These are phyloP conservation scores for Malurus leucopterus DNA, from an alignment of 2,797 vertebrate species.

Conservation along the genomic window DNA sequence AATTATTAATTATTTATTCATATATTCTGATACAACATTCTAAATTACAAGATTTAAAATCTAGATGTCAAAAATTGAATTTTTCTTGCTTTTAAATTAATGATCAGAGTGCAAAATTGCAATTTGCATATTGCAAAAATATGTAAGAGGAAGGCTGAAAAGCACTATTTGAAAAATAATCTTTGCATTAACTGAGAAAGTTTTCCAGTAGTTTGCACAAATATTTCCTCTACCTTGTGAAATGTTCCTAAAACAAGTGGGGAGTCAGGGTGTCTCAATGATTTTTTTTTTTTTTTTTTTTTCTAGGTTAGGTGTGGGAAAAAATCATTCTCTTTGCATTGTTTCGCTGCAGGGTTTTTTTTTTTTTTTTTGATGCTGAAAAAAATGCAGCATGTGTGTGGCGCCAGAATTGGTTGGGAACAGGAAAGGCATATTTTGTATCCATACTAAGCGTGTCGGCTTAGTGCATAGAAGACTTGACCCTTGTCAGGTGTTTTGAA, in stretches of 20 bases:
- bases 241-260: neutral
- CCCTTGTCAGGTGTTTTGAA: constrained; percentile 54
- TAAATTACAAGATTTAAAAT: neutral
- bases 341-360: neutral
- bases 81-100: neutral
- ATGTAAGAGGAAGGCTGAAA: neutral
- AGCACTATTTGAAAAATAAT: neutral
- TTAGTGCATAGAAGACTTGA: constrained; percentile 60
- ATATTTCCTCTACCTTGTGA: neutral
- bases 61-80: neutral
- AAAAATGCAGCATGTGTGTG: constrained; percentile 47
- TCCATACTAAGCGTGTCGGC: constrained; percentile 51
- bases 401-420: constrained; percentile 47
- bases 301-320: neutral
- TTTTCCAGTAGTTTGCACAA: neutral
- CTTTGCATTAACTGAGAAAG: neutral
- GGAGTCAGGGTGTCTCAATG: neutral
- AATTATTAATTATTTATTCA: neutral
- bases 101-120: neutral
- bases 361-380: neutral
- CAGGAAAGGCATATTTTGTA: constrained; percentile 60
- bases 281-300: neutral
- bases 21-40: neutral
- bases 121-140: neutral
- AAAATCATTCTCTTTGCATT: neutral